Evolutionary conservation across 2,113 vertebrate genomes (phyloP).

Genomic region (Melanerpes formicivorus): DNA sequence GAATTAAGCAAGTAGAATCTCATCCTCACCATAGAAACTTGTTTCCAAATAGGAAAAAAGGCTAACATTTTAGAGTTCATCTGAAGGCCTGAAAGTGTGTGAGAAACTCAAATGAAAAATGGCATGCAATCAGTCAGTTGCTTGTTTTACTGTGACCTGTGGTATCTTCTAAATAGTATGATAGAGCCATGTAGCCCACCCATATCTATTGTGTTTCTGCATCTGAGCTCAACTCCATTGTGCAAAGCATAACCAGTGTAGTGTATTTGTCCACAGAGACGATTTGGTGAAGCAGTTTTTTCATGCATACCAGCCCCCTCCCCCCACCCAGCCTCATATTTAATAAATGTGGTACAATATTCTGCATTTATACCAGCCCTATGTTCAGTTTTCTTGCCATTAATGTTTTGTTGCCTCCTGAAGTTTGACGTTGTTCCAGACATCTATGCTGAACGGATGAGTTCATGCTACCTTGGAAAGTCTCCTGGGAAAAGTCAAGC

Average conservation of each 20-base stretch:
- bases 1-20: background rate
- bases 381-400: fast-evolving
- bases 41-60: background rate
- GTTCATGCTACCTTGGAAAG: background rate
- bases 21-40: background rate
- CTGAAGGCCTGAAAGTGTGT: background rate
- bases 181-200: background rate
- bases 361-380: background rate
- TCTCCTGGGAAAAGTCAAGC: background rate
- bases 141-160: background rate
- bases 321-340: background rate
- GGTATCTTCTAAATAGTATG: background rate
- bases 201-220: background rate
- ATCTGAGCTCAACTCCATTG: background rate
- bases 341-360: background rate
- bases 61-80: background rate
- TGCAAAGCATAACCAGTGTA: background rate
- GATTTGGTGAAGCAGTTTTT: background rate
- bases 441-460: background rate
- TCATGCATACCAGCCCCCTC: background rate
- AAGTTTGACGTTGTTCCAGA: background rate
- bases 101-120: background rate
- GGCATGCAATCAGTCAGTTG: background rate
- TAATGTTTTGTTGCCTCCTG: background rate
- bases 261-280: background rate